phyloP scores from a whole-genome alignment of 1,140 invertebrate genomes.

The Gryllus bimaculatus region DNA sequence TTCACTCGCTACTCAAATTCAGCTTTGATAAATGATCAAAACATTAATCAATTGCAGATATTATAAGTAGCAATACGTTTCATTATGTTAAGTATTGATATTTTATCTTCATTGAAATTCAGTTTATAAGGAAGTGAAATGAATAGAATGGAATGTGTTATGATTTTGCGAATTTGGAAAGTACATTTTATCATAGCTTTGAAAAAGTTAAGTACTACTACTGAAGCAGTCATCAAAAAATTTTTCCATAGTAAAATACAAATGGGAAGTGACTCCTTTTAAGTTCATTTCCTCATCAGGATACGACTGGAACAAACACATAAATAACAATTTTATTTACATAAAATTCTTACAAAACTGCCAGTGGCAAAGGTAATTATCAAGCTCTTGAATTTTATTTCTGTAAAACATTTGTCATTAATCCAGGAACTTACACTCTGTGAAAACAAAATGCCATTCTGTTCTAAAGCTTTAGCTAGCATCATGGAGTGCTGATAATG shows the following conservation, averaged over 20 bases:
- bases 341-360: too few species aligned
- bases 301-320: slow-evolving; percentile 61
- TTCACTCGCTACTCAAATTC: background rate
- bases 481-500: slow-evolving; percentile 60
- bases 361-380: too few species aligned
- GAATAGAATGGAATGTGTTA: too few species aligned
- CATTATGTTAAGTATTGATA: too few species aligned
- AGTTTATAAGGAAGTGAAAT: too few species aligned
- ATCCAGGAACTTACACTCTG: slow-evolving; percentile 36
- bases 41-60: background rate
- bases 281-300: slow-evolving; percentile 89
- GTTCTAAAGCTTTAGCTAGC: slow-evolving; percentile 45
- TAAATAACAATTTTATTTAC: background rate
- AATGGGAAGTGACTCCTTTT: slow-evolving; percentile 62
- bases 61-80: too few species aligned
- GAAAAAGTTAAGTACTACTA: background rate
- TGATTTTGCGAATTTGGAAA: too few species aligned
- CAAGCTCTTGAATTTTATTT: too few species aligned
- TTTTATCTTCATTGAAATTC: too few species aligned
- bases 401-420: background rate
- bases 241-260: slow-evolving; percentile 80
- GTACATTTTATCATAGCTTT: background rate
- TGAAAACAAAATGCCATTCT: slow-evolving; percentile 48
- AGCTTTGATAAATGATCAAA: background rate
- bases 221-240: slow-evolving; percentile 75